A percentile compares a stretch with the other conserved stretches of the same genome.
Conservation (phyloP, 1,140 invertebrate genomes). For the Sminthurinus signatus region DNA sequence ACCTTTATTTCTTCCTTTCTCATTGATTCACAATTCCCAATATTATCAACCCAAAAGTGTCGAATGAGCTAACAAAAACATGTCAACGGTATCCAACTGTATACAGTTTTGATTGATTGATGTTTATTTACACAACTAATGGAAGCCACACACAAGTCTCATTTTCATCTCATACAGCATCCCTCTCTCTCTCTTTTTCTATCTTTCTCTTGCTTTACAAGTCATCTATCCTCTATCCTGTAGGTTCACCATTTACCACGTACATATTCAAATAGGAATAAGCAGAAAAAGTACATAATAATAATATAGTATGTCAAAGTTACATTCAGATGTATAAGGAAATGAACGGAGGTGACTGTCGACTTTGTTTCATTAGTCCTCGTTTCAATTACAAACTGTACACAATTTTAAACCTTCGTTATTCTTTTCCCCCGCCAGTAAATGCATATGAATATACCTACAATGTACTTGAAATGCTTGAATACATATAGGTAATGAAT, state of each 20-base stretch:
- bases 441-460: too few species aligned
- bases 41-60: slow-evolving; percentile 27
- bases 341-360: neutral
- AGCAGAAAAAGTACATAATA: neutral
- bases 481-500: too few species aligned
- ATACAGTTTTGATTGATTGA: slow-evolving; percentile 34
- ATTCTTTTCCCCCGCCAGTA: too few species aligned
- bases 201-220: neutral
- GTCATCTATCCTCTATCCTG: neutral
- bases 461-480: too few species aligned
- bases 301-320: neutral
- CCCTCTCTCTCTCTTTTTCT: neutral
- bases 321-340: neutral
- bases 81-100: slow-evolving; percentile 18
- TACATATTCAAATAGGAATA: neutral
- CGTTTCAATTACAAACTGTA: too few species aligned
- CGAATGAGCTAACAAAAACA: slow-evolving; percentile 27
- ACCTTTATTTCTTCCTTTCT: too few species aligned
- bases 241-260: neutral
- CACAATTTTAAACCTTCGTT: too few species aligned
- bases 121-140: slow-evolving; percentile 42
- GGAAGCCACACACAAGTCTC: slow-evolving; percentile 35
- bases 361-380: too few species aligned
- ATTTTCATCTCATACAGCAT: slow-evolving; percentile 20
- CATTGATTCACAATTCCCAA: too few species aligned